A percentile compares a stretch with the other conserved stretches of the same genome.
Evolutionary conservation across 2,797 vertebrate genomes (phyloP).

Genomic region (Poeciliopsis turneri): DNA sequence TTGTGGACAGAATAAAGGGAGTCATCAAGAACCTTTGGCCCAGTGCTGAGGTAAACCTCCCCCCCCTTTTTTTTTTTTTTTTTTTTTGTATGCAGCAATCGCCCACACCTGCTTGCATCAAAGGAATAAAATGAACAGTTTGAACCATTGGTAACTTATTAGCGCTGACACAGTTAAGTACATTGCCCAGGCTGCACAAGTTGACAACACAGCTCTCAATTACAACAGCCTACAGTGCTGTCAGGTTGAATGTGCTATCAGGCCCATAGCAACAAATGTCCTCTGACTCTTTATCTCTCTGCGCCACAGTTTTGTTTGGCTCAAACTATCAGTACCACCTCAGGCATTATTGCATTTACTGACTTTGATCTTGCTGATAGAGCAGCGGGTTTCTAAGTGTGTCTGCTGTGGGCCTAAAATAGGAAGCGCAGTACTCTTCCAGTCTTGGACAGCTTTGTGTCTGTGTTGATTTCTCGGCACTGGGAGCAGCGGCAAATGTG

Average conservation of each 20-base stretch:
- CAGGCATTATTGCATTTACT: slow-evolving; percentile 43
- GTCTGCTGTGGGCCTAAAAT: slow-evolving; percentile 38
- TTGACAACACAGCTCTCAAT: neutral
- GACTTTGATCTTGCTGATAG: slow-evolving; percentile 63
- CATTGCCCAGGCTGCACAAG: neutral
- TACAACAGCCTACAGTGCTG: slow-evolving; percentile 3
- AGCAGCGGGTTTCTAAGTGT: slow-evolving; percentile 28
- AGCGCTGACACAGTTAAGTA: neutral
- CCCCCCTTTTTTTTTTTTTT: neutral
- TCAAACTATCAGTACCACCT: slow-evolving; percentile 46
- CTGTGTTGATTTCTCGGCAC: slow-evolving; percentile 17
- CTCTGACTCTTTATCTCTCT: slow-evolving; percentile 39
- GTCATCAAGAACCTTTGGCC: slow-evolving; percentile 98
- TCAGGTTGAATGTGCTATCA: slow-evolving; percentile 13
- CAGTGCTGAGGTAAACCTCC: slow-evolving; percentile 87
- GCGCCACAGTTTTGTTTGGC: slow-evolving; percentile 35
- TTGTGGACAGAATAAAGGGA: slow-evolving; percentile 93
- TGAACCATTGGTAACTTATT: neutral
- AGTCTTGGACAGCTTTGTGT: slow-evolving; percentile 23
- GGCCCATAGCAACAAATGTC: slow-evolving; percentile 15
- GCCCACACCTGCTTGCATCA: neutral
- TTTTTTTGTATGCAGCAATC: neutral
- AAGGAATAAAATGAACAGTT: slow-evolving; percentile 5
- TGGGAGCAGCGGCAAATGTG: neutral
- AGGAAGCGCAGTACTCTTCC: slow-evolving; percentile 26